Percentiles rank a stretch among this genome's conserved stretches.
These are phyloP conservation scores for Lepus oiostolus DNA, from an alignment of 2,797 vertebrate species.

Conservation along the genomic window DNA sequence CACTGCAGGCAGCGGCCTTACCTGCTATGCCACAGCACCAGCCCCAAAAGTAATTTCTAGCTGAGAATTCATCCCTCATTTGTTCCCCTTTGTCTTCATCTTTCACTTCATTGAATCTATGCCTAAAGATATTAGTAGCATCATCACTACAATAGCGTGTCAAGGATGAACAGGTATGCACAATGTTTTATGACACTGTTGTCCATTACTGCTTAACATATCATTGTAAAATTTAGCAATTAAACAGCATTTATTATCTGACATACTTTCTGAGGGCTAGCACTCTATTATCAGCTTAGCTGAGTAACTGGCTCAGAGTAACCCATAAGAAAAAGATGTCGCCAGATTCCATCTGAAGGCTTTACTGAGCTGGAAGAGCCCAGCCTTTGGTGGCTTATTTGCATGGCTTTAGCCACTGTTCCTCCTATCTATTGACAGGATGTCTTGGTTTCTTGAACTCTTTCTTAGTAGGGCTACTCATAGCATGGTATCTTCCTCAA, in stretches of 20 bases:
- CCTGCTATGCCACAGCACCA: too few species aligned
- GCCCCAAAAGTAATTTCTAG: too few species aligned
- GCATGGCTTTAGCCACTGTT: not conserved
- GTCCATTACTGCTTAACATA: not conserved
- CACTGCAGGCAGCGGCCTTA: too few species aligned
- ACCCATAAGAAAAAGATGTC: not conserved
- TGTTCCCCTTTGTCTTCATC: not conserved
- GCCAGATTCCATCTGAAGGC: not conserved
- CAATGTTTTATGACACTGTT: not conserved
- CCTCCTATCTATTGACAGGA: not conserved
- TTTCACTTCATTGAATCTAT: constrained; percentile 34
- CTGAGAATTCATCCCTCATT: not conserved
- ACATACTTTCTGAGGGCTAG: not conserved
- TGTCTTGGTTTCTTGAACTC: not conserved
- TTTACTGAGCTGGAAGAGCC: not conserved
- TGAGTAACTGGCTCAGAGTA: not conserved
- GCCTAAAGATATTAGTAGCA: not conserved
- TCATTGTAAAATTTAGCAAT: constrained; percentile 33
- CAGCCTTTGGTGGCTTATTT: not conserved
- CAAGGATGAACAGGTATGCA: not conserved
- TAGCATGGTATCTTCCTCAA: not conserved
- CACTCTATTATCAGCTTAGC: not conserved
- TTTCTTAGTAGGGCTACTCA: not conserved
- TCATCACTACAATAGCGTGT: not conserved
- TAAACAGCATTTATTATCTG: not conserved